Base-by-base conservation (phyloP, 2,113 vertebrate species). In the Cinclus cinclus region DNA sequence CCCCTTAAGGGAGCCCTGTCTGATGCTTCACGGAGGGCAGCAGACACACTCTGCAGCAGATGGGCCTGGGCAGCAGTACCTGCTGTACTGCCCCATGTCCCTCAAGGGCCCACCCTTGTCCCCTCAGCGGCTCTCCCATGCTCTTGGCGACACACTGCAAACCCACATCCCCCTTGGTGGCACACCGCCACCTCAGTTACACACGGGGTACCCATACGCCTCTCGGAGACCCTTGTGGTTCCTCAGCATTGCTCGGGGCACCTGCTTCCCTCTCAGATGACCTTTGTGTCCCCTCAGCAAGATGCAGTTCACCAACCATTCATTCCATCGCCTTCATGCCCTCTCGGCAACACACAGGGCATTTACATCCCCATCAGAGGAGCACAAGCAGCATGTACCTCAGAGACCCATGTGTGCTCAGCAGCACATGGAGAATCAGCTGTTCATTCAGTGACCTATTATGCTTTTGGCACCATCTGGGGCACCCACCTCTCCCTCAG, bases 1-100 rank as follows among this genome's bases (percentile, higher is more conserved):
- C 42, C 4, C 4, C 8, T n/a, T 14, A n/a, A 33, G 8, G 10
- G 41, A 33, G 15, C 20, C 13, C 13, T 3, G 7, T 30, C 14
- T 1, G 7, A 30, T 4, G 6, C 20, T 20, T 42, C 28, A 4
- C 18, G 1, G 2, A 30, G 19, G 24, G 21, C 30, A 6, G 31
- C 1, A 3, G 14, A 50, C 14, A 5, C 3, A 1, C 25, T 47
- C 3, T 4, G 2, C 5, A 3, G 49, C 49, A 50, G 25, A 16
- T 4, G 50, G 50, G 25, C 42, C 42, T 18, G 35, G 35, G 35
- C 35, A 37, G 35, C 22, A 13, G 47, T 24, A 49, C 23, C 22
- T 3, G 22, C 47, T 7, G 7, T 23, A 13, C 49, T 5, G 9
- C 49, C 19, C 31, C 7, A 9, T 46, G 15, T 67, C 30, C 39